Evolutionary conservation across 2,888 invertebrate genomes (phyloP).

Genomic region (Euproctis similis): DNA sequence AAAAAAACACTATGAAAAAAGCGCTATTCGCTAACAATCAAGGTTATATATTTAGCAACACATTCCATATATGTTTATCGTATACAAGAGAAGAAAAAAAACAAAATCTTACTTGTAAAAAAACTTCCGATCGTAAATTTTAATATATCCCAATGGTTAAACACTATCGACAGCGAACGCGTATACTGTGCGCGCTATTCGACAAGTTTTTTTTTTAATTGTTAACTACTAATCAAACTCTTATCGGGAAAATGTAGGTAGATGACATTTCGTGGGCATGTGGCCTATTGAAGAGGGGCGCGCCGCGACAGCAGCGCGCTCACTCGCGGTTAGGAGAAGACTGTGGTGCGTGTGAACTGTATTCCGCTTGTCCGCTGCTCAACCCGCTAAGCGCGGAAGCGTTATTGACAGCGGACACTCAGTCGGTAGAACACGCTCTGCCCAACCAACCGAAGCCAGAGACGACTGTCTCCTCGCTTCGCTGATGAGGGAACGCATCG

Average conservation of each 20-base stretch:
- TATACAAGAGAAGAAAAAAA: no score
- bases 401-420: conserved; percentile 19
- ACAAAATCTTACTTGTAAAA: conserved; percentile 37
- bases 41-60: conserved; percentile 62
- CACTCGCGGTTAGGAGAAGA: conserved; percentile 68
- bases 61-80: conserved; percentile 48
- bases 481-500: conserved; percentile 47
- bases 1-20: conserved; percentile 38
- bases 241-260: conserved; percentile 58
- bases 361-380: conserved; percentile 24
- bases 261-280: conserved; percentile 64
- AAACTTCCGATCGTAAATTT: conserved; percentile 41
- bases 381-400: conserved; percentile 31
- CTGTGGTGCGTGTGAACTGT: conserved; percentile 66
- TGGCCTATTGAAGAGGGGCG: conserved; percentile 55
- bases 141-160: conserved; percentile 23
- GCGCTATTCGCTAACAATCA: conserved; percentile 37
- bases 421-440: conserved; percentile 11
- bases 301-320: conserved; percentile 70
- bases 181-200: conserved; percentile 52
- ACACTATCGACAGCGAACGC: conserved; percentile 28
- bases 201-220: no score
- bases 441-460: conserved; percentile 24
- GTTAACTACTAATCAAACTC: conserved; percentile 54
- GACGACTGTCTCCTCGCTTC: conserved; percentile 29